Percentiles rank a stretch among this genome's conserved stretches.
Evolutionary conservation across 2,888 invertebrate genomes (phyloP).

Genomic region (Amphipyra berbera): DNA sequence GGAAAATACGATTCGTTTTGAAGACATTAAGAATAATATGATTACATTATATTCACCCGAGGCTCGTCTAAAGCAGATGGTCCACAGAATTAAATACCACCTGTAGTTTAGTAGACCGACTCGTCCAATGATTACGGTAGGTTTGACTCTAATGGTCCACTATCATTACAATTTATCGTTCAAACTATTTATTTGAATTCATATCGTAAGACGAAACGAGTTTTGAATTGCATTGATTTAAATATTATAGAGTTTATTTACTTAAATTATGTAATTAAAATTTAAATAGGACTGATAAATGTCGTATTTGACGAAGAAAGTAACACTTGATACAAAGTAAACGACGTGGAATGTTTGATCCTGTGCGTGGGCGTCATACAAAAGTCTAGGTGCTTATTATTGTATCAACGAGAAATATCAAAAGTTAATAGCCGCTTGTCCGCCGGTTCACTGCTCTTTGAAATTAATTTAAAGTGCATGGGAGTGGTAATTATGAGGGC

Average conservation of each 20-base stretch:
- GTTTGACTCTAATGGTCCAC: conserved; percentile 76
- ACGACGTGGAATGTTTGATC: conserved; percentile 34
- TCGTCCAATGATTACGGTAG: conserved; percentile 76
- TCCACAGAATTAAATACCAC: conserved; percentile 79
- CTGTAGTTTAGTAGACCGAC: conserved; percentile 74
- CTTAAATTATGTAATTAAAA: conserved; percentile 76
- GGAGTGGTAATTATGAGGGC: conserved; percentile 79
- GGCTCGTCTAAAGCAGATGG: conserved; percentile 56
- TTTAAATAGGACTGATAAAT: conserved; percentile 57
- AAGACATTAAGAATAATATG: conserved; percentile 64
- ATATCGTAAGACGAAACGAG: conserved; percentile 66
- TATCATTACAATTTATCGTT: conserved; percentile 77
- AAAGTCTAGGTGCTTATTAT: conserved; percentile 68
- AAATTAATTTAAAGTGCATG: conserved; percentile 87
- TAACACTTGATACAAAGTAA: conserved; percentile 50
- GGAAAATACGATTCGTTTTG: conserved; percentile 44
- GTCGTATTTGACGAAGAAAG: conserved; percentile 55
- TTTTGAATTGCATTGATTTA: conserved; percentile 67
- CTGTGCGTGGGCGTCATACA: conserved; percentile 52
- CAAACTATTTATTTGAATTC: conserved; percentile 76
- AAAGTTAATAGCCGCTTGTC: conserved; percentile 76
- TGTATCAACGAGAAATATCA: conserved; percentile 77
- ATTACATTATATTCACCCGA: conserved; percentile 58
- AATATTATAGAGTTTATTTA: conserved; percentile 75
- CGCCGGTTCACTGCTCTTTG: conserved; percentile 77